phyloP scores from a whole-genome alignment of 2,797 vertebrate genomes.

The Xenops minutus region DNA sequence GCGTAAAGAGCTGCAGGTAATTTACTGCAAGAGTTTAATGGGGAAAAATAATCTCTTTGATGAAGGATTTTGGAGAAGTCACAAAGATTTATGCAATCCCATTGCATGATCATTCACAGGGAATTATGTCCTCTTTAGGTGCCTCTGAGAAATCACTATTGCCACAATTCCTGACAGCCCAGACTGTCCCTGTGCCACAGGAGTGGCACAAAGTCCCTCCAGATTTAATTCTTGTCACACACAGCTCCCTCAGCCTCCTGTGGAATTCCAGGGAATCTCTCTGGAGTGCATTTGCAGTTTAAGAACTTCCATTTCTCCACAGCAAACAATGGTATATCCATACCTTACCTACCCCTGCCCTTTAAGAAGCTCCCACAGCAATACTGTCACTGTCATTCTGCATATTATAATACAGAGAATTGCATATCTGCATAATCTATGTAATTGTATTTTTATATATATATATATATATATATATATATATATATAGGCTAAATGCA shows the following conservation, averaged over 20 bases:
- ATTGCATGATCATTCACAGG: neutral
- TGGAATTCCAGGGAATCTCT: fast-evolving
- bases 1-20: neutral
- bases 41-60: neutral
- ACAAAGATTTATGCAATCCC: neutral
- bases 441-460: no score
- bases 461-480: neutral
- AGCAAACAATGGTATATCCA: fast-evolving
- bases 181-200: neutral
- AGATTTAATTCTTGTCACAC: neutral
- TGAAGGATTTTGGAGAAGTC: neutral
- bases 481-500: neutral
- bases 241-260: neutral
- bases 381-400: fast-evolving
- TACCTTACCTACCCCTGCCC: fast-evolving
- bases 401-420: fast-evolving
- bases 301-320: neutral
- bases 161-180: neutral
- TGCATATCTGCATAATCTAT: neutral
- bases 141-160: neutral
- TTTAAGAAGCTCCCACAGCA: neutral
- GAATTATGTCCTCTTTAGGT: neutral
- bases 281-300: no score
- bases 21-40: neutral
- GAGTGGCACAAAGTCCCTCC: neutral